Base-by-base conservation (phyloP, 1,140 invertebrate genomes). In the Drosophila jambulina region DNA sequence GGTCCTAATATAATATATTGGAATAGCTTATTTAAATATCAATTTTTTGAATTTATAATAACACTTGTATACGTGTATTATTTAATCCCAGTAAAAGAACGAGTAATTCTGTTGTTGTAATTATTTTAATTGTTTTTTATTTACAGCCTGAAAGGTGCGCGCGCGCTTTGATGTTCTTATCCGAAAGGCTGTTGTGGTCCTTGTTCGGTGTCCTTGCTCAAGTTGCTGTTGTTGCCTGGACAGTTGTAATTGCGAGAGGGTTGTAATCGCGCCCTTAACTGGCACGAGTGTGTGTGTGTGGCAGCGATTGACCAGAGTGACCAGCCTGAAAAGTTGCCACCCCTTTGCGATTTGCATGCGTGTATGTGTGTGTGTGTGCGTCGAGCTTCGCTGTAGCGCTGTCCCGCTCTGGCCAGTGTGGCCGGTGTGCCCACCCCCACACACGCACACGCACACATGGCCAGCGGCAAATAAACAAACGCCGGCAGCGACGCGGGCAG, bases 381-480 rank as follows among this genome's bases (percentile, higher is more conserved):
- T 27, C 34, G 34, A 38, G 53, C 53, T 56, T 56, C 9, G 34
- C 15, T n/a, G 4, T 38, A 38, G 53, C 53, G 21, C 53, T 78
- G 42, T 56, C 64, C 62, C 80, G 74, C 65, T 68, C 56, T 67
- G 56, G 34, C 63, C 45, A 67, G 48, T 54, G 49, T 27, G 59
- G 46, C 59, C 64, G 54, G 77, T 75, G 65, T 78, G 80, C 79
- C 84, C 84, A 88, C 84, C 84, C 84, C 80, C 80, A 88, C 75
- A 87, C 59, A 78, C 80, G 78, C 68, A 42, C 38, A 36, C 53
- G 45, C 75, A 76, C 68, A 80, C 63, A 74, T 80, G 78, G 54
- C 81, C 82, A 84, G 83, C 65, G 75, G 82, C 85, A 90, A 88
- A 90, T 88, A 90, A 88, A 84, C 77, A 83, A 87, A 78, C 77